phyloP scores from a whole-genome alignment of 1,140 invertebrate species.

The Drosophila orena region DNA sequence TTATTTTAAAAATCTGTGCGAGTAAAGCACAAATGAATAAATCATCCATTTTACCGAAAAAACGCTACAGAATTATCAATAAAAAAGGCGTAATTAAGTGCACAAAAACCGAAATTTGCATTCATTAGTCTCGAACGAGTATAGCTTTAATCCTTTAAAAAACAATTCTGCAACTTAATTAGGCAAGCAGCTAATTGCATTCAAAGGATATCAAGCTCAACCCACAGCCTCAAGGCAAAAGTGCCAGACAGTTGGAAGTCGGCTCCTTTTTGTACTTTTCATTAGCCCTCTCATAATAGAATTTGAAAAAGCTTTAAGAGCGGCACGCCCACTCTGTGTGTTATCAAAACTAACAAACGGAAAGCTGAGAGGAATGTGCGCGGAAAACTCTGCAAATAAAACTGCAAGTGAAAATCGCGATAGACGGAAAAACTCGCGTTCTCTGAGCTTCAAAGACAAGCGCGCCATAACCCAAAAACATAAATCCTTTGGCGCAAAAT shows the following conservation, averaged over 20 bases:
- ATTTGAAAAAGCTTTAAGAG: conserved; percentile 69
- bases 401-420: conserved; percentile 17
- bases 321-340: conserved; percentile 1
- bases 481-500: conserved; percentile 71
- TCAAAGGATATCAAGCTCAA: conserved; percentile 40
- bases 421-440: conserved; percentile 19
- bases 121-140: not conserved
- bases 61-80: not conserved
- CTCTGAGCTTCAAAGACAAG: conserved; percentile 56
- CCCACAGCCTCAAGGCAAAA: conserved; percentile 34
- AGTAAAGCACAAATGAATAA: not conserved
- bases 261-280: conserved; percentile 50
- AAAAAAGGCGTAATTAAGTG: not conserved
- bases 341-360: conserved; percentile 54
- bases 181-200: conserved; percentile 38
- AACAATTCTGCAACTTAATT: conserved; percentile 36
- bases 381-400: conserved; percentile 10
- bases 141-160: conserved; percentile 14
- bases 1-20: not conserved
- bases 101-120: conserved; percentile 2
- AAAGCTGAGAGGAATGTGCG: conserved; percentile 25
- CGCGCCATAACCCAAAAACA: conserved; percentile 73
- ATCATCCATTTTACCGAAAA: not conserved
- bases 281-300: conserved; percentile 60
- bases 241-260: conserved; percentile 41